Evolutionary conservation across 2,797 vertebrate genomes (phyloP), one percentile per base, ranked within the genome.

Genomic region (Sebastes matsubarae): DNA sequence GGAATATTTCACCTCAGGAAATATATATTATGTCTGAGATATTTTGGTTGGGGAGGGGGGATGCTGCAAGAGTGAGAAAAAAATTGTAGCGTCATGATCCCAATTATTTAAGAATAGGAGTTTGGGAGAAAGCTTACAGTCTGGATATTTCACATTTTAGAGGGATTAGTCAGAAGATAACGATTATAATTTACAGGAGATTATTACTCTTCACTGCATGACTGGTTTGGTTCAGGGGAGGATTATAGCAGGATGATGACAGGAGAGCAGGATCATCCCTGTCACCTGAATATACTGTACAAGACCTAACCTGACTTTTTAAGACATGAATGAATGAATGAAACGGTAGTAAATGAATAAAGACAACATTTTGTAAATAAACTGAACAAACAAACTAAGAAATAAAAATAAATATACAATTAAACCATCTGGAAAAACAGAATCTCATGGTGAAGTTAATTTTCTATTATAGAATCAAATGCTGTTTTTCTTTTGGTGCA

Each of bases 101-200:
- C 27, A 68, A 50, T 86, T 79, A 80, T 69, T 55, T 9, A 57
- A 55, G 50, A 77, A 74, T 73, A 50, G 27, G 50, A 77, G 60
- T 38, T 65, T 58, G 20, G 18, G 12, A 22, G 58, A 63, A 64
- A 46, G 54, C 50, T 76, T 64, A 72, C 11, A 57, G 66, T 68
- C 32, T 38, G 65, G 59, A 55, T 67, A 13, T 68, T 78, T 67
- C 64, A 64, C 61, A 60, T 64, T 32, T 72, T 63, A 11, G 58
- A 68, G 22, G 73, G 86, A 88, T 90, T 90, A 80, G 42, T 61
- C 34, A 42, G 38, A 67, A 59, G 70, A 90, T 80, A 60, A 84
- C 71, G 79, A 82, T 82, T 78, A 78, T 54, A 82, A 74, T 85
- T 75, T 60, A 81, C 61, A 71, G 42, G 67, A 81, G 82, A 91